Conservation (phyloP, 2,888 invertebrate species). For the Neoscelio sp. region DNA sequence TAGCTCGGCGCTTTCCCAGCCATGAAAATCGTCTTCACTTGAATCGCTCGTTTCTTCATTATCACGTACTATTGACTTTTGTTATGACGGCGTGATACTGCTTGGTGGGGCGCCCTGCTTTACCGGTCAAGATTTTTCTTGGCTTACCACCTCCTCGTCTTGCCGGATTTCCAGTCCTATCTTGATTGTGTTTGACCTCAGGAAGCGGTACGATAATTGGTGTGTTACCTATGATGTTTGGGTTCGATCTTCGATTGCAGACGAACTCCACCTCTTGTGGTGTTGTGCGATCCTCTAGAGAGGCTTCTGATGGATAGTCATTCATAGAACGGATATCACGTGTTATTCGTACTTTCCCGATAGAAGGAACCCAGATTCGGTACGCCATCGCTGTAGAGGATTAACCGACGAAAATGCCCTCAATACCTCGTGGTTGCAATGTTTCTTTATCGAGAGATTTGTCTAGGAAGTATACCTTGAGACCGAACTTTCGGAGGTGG, state of each 20-base stretch:
- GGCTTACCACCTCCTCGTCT: slow-evolving; percentile 25
- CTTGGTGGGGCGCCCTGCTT: slow-evolving; percentile 27
- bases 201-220: too few species aligned
- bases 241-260: too few species aligned
- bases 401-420: slow-evolving; percentile 15
- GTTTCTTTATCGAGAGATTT: neutral
- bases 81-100: slow-evolving; percentile 24
- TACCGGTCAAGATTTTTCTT: slow-evolving; percentile 2
- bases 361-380: neutral
- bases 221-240: too few species aligned
- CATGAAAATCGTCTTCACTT: too few species aligned
- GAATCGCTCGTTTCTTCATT: too few species aligned
- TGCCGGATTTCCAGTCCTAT: too few species aligned
- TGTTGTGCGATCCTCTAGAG: too few species aligned
- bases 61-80: neutral
- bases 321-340: neutral
- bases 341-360: neutral
- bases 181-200: too few species aligned
- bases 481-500: slow-evolving; percentile 68
- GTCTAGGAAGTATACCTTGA: neutral
- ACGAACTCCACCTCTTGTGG: too few species aligned
- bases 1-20: neutral
- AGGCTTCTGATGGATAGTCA: neutral
- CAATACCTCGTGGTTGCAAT: neutral
- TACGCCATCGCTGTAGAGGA: neutral